phyloP scores from a whole-genome alignment of 2,113 vertebrate species.

The Craseonycteris thonglongyai region DNA sequence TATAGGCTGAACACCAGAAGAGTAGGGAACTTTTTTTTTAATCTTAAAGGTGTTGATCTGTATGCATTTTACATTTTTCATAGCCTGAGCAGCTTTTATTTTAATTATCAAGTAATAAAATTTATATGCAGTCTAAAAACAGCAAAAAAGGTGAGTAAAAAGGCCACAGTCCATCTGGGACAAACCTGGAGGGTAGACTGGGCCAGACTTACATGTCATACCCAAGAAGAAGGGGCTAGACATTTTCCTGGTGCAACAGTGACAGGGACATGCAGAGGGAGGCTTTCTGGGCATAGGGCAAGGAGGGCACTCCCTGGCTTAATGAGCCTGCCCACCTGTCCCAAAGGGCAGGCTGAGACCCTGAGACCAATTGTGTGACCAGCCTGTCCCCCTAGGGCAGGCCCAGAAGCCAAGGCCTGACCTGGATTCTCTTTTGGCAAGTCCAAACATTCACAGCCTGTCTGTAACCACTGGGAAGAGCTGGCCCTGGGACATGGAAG shows the following conservation, averaged over 20 bases:
- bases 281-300: background rate
- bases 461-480: constrained; percentile 92
- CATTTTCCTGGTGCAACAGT: background rate
- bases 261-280: background rate
- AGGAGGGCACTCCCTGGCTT: background rate
- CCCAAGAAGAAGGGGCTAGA: constrained; percentile 26
- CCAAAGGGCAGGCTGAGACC: constrained; percentile 34
- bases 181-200: constrained; percentile 26
- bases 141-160: constrained; percentile 82
- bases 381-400: background rate
- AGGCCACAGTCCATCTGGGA: constrained; percentile 52
- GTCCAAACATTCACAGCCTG: constrained; percentile 97
- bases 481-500: constrained; percentile 90
- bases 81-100: background rate
- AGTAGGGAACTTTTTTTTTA: background rate
- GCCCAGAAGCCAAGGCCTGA: constrained; percentile 45
- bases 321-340: background rate
- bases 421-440: constrained; percentile 75
- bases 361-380: constrained; percentile 15
- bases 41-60: background rate
- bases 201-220: background rate
- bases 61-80: background rate
- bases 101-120: background rate
- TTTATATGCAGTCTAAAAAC: background rate
- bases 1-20: background rate